Base-by-base conservation (phyloP, 2,888 invertebrate species). In the Pollenia amentaria region DNA sequence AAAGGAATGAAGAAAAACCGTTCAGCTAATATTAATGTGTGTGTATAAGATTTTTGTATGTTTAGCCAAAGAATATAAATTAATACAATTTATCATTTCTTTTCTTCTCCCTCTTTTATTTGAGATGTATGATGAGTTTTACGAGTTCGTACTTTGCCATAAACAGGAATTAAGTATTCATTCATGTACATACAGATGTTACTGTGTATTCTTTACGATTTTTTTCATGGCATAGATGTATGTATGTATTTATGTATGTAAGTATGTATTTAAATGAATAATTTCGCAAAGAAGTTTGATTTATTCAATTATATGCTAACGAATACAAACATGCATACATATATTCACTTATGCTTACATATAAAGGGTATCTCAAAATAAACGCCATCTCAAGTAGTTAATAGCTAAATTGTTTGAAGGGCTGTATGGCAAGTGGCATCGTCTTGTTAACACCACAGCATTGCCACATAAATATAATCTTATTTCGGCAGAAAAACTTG, bases 31-130 rank as follows among this genome's bases (percentile, higher is more conserved):
- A 69, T 29, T 14, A 38, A 40, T 46, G 46, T 51, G 3, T 62
- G 53, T 55, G 53, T 10, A 51, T 44, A 11, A 44, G 21, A 18
- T 14, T 46, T 67, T 40, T 62, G 65, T 51, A 57, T 81, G 75
- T 46, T 81, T 75, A 55, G 70, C 64, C 10, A 72, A 83, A 62
- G 57, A 84, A 85, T 89, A 91, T 91, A 91, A 91, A 91, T 92
- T 91, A 91, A 92, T 92, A 88, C 89, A 90, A 92, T 91, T 92
- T 91, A 90, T 92, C 90, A 91, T 91, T 91, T 89, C 89, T 89
- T 89, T 9, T 18, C 18, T n/a, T 69, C n/a, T 51, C 40, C 21
- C 40, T 42, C 53, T 46, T 67, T 44, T 29, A 46, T 10, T 57
- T 44, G 10, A 14, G 40, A 62, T 62, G 51, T 62, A 44, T 7